phyloP scores from a whole-genome alignment of 23 tunicate species.

The Styela plicata region DNA sequence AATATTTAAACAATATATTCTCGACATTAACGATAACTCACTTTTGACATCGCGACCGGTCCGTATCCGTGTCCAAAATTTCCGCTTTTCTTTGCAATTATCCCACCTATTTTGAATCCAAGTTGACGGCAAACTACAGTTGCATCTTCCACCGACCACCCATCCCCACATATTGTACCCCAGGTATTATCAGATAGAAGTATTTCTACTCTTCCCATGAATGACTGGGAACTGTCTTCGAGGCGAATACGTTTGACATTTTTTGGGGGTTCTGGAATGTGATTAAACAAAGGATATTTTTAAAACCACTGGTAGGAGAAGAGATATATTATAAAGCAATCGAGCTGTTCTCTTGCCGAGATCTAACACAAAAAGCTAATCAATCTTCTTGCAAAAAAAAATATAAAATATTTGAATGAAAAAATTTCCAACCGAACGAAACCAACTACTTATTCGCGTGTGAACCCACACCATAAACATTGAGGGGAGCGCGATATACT shows the following conservation, averaged over 20 bases:
- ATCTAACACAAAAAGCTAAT: too few relatives aligned
- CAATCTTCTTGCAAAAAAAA: too few relatives aligned
- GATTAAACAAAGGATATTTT: too few relatives aligned
- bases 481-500: too few relatives aligned
- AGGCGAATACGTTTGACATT: slow-evolving; percentile 23
- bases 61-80: slow-evolving; percentile 72
- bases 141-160: slow-evolving; percentile 78
- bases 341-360: too few relatives aligned
- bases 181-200: slow-evolving; percentile 40
- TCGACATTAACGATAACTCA: slow-evolving; percentile 1
- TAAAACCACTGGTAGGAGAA: too few relatives aligned
- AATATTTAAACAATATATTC: too few relatives aligned
- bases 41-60: slow-evolving; percentile 66
- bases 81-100: slow-evolving; percentile 48
- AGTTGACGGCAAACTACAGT: slow-evolving; percentile 83
- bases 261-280: slow-evolving; percentile 9
- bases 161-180: slow-evolving; percentile 88
- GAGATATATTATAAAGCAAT: too few relatives aligned
- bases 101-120: slow-evolving; percentile 73
- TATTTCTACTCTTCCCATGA: slow-evolving; percentile 92
- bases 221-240: slow-evolving; percentile 62
- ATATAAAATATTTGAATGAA: too few relatives aligned
- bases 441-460: too few relatives aligned
- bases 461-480: too few relatives aligned
- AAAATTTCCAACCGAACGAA: too few relatives aligned